Conservation (phyloP, 2,113 vertebrate species). For the Menidia beryllina region DNA sequence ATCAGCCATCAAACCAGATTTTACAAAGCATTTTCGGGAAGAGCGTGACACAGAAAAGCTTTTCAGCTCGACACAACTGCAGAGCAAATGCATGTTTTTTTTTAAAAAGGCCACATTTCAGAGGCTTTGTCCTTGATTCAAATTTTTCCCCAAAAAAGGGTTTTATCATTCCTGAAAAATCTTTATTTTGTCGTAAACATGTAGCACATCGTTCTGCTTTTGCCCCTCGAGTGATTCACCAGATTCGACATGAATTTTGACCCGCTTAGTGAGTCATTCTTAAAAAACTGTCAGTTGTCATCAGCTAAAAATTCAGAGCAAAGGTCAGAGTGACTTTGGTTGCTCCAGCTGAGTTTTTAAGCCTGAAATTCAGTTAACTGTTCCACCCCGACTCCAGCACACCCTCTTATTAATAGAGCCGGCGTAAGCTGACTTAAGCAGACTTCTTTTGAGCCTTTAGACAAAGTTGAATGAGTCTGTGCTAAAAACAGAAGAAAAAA, state of each 20-base stretch:
- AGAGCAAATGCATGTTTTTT: slow-evolving; percentile 2
- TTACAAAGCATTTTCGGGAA: slow-evolving; percentile 59
- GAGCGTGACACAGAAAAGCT: slow-evolving; percentile 48
- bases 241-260: background rate
- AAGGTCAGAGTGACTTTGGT: slow-evolving; percentile 52
- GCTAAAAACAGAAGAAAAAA: slow-evolving; percentile 38
- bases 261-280: too few species aligned
- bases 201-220: background rate
- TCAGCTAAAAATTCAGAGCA: background rate
- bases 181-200: background rate
- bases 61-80: slow-evolving; percentile 19
- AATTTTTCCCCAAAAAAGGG: background rate
- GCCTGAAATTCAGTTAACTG: slow-evolving; percentile 52
- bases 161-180: background rate
- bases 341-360: slow-evolving; percentile 31
- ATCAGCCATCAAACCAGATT: slow-evolving; percentile 76
- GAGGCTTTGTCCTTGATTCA: background rate
- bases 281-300: background rate
- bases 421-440: slow-evolving; percentile 56
- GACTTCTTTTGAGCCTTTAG: slow-evolving; percentile 52
- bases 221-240: background rate
- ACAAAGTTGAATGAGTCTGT: slow-evolving; percentile 52
- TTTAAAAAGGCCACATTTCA: background rate
- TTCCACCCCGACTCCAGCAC: slow-evolving; percentile 11
- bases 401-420: slow-evolving; percentile 45